Evolutionary conservation across 2,888 invertebrate species (phyloP).

Genomic region (Dynastes maya): DNA sequence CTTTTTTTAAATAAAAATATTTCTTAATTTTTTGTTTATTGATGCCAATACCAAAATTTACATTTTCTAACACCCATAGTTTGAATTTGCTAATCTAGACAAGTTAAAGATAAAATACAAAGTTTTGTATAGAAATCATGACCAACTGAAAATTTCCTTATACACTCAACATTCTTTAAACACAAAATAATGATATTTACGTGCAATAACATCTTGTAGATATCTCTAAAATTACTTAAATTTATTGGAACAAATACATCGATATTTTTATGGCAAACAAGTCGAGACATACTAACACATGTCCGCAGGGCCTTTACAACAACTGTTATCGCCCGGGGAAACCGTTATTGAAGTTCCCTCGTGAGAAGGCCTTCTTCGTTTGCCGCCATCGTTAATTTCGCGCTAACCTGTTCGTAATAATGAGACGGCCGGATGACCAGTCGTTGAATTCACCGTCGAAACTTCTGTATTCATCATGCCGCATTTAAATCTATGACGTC

Average conservation of each 20-base stretch:
- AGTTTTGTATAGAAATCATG: too few relatives aligned
- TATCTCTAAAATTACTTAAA: too few relatives aligned
- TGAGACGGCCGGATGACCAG: constrained; percentile 10
- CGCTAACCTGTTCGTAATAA: constrained; percentile 13
- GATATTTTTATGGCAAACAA: neutral
- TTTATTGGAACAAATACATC: neutral
- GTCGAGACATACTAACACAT: constrained; percentile 52
- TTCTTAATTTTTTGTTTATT: too few relatives aligned
- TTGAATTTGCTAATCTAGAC: too few relatives aligned
- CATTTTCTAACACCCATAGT: too few relatives aligned
- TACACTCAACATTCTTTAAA: too few relatives aligned
- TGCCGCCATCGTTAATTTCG: constrained; percentile 15
- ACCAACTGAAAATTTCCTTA: too few relatives aligned
- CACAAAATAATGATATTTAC: too few relatives aligned
- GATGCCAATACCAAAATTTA: too few relatives aligned
- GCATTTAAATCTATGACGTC: constrained; percentile 55
- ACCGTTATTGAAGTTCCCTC: constrained; percentile 50
- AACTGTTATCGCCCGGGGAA: constrained; percentile 52
- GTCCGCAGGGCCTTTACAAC: constrained; percentile 54
- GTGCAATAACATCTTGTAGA: too few relatives aligned
- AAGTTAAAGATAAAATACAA: too few relatives aligned
- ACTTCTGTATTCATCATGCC: constrained; percentile 49
- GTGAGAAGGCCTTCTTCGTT: neutral
- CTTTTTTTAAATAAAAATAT: too few relatives aligned
- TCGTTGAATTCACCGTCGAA: constrained; percentile 28